A percentile compares a stretch with the other conserved stretches of the same genome.
Evolutionary conservation across 2,113 vertebrate species (phyloP).

Genomic region (Cranoglanis bouderius): DNA sequence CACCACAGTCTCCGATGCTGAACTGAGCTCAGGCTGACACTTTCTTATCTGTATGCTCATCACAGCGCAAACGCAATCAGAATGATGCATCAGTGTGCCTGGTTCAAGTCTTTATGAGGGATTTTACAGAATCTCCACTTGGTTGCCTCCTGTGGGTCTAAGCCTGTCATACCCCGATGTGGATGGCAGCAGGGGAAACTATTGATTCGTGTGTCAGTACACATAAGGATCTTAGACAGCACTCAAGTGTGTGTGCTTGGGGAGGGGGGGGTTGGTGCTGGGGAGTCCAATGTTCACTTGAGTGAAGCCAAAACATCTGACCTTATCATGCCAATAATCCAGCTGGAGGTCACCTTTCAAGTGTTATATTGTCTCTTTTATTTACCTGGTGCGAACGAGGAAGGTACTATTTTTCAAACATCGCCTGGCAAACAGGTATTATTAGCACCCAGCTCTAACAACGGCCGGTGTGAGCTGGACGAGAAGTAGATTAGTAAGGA

Average conservation of each 20-base stretch:
- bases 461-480: background rate
- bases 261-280: too few species aligned
- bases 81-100: background rate
- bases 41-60: background rate
- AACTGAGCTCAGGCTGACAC: background rate
- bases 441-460: background rate
- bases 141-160: background rate
- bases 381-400: background rate
- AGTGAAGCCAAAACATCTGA: background rate
- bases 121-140: slow-evolving; percentile 3
- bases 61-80: background rate
- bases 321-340: background rate
- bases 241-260: background rate
- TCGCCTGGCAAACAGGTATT: background rate
- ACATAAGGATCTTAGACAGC: slow-evolving; percentile 1
- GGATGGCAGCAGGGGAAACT: background rate
- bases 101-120: background rate
- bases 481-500: background rate
- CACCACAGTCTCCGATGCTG: background rate
- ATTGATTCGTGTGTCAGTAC: background rate
- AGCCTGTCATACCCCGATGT: background rate
- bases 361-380: background rate
- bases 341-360: background rate
- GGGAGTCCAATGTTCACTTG: background rate
- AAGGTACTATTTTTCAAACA: background rate